phyloP scores from a whole-genome alignment of 2,888 invertebrate genomes.

The Agriopis aurantiaria region DNA sequence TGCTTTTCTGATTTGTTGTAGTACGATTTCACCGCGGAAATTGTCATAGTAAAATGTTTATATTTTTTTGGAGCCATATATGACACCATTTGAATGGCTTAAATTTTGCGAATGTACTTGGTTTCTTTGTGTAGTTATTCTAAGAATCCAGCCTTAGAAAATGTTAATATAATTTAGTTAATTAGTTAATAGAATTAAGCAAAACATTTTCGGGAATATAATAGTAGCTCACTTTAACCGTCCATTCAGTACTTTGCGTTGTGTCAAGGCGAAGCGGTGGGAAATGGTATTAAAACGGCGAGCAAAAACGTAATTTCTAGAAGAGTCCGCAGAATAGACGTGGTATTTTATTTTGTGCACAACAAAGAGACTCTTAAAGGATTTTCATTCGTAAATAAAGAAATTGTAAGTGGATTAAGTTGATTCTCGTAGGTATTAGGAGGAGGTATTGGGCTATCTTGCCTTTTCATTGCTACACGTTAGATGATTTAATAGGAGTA shows the following conservation, averaged over 20 bases:
- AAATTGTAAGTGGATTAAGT: conserved; percentile 67
- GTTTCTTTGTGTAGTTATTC: no score
- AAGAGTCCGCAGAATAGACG: conserved; percentile 53
- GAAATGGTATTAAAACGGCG: conserved; percentile 59
- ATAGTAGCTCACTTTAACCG: conserved; percentile 51
- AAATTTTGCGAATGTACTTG: no score
- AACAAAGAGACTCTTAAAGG: conserved; percentile 69
- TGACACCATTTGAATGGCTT: no score
- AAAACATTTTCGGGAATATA: conserved; percentile 50
- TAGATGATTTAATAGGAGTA: conserved; percentile 38
- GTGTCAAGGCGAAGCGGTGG: conserved; percentile 49
- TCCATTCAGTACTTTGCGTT: conserved; percentile 55
- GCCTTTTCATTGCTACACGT: conserved; percentile 64
- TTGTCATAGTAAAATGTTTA: no score
- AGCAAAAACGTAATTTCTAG: conserved; percentile 62
- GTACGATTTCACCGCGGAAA: no score
- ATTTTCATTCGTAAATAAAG: conserved; percentile 68
- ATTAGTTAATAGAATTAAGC: conserved; percentile 46
- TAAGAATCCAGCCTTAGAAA: no score
- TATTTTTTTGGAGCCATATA: no score
- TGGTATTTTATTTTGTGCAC: conserved; percentile 63
- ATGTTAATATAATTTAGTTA: conserved; percentile 43
- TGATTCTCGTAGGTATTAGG: conserved; percentile 66
- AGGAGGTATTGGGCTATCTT: conserved; percentile 64
- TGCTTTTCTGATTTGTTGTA: no score